phyloP scores from a whole-genome alignment of 2,113 vertebrate species.

The Craseonycteris thonglongyai region DNA sequence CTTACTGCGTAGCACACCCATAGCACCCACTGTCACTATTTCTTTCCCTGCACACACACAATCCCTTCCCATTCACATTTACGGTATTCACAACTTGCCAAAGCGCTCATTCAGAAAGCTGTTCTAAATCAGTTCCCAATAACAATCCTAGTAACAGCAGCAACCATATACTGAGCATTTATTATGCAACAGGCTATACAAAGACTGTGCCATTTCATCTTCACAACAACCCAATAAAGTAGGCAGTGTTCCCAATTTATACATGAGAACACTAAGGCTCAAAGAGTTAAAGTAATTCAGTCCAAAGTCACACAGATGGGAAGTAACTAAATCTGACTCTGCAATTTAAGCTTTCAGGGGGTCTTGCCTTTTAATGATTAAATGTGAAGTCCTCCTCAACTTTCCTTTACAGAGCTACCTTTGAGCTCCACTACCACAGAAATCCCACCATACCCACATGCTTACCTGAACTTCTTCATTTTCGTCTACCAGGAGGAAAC shows the following conservation, averaged over 20 bases:
- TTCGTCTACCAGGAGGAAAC: constrained; percentile 96
- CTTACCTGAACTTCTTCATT: constrained; percentile 96
- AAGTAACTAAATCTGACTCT: not conserved
- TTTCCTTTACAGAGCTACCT: not conserved
- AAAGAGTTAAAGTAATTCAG: not conserved
- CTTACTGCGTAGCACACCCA: not conserved
- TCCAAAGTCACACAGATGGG: not conserved
- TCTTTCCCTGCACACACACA: not conserved
- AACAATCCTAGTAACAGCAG: not conserved
- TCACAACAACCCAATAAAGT: not conserved
- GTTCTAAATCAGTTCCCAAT: not conserved
- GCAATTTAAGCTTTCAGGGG: not conserved
- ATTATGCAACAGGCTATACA: not conserved
- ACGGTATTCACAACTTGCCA: not conserved
- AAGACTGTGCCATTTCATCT: not conserved
- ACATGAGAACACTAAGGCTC: not conserved
- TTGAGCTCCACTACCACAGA: not conserved
- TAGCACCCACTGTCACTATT: not conserved
- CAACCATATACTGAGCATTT: not conserved
- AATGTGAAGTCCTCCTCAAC: not conserved
- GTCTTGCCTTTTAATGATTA: not conserved
- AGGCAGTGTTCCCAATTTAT: not conserved
- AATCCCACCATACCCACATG: not conserved
- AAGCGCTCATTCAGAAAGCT: not conserved
- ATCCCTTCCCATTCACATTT: not conserved